Percentiles rank a stretch among this genome's conserved stretches.
Conservation (phyloP, 2,113 vertebrate species). For the Clarias macrocephalus region DNA sequence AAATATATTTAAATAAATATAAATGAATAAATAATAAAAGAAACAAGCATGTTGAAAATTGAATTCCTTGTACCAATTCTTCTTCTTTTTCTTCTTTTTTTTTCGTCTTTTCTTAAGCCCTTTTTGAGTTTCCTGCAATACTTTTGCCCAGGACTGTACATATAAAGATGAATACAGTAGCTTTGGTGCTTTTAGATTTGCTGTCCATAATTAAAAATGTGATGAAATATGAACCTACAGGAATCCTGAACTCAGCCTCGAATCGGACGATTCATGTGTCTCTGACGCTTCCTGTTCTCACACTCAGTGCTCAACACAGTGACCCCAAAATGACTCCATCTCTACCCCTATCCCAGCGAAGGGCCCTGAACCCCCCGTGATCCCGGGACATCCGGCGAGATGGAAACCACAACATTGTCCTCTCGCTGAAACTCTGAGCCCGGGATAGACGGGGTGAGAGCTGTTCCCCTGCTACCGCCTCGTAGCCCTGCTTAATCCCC, state of each 20-base stretch:
- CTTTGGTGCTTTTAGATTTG: not conserved
- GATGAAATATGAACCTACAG: not conserved
- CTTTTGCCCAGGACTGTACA: no score
- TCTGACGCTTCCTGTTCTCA: not conserved
- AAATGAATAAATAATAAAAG: no score
- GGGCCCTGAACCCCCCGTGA: constrained; percentile 40
- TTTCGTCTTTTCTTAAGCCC: no score
- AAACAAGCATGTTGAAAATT: no score
- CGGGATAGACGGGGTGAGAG: constrained; percentile 65
- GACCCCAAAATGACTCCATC: constrained; percentile 38
- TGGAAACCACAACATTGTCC: constrained; percentile 71
- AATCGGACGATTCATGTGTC: not conserved
- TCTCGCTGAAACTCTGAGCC: constrained; percentile 66
- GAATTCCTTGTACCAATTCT: no score
- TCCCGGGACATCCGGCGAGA: constrained; percentile 62
- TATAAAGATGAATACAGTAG: no score
- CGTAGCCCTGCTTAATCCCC: not conserved
- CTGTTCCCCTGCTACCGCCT: constrained; percentile 4
- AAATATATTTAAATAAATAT: no score
- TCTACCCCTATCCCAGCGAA: not conserved
- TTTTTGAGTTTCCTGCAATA: no score
- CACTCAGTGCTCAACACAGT: not conserved
- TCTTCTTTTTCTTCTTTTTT: no score
- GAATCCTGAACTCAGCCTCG: not conserved
- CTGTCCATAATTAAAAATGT: not conserved